Base-by-base conservation (phyloP, 2,113 vertebrate species). In the Cyprinodon tularosa region DNA sequence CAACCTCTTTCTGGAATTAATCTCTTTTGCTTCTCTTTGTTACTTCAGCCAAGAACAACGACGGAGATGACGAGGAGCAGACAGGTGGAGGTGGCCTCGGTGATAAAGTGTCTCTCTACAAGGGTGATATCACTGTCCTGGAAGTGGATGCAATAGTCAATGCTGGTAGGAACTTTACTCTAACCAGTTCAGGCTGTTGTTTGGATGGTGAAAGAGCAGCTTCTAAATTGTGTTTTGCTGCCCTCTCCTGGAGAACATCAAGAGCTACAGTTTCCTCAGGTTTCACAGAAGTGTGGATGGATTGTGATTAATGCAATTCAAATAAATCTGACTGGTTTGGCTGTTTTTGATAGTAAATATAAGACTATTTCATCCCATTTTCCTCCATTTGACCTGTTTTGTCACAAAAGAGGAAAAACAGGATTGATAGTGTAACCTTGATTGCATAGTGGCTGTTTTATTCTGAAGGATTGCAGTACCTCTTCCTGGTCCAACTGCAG, bases 71-170 rank as follows among this genome's bases (percentile, higher is more conserved):
- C 22, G 66, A 81, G 62, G 83, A 88, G 57, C 62, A 68, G 77
- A 77, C 72, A 14, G 74, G 67, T 8, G 77, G 78, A 81, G 82
- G 73, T 44, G 82, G 86, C 7, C 68, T 96, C 92, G 96, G 91
- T 38, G 96, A 97, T 83, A 98, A 98, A 90, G 96, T 99, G 29
- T 98, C 97, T 81, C 96, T 99, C 64, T 98, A 99, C 67, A 96
- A 95, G 96, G 98, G 98, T 68, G 98, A 99, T 90, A 99, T 99
- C 76, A 99, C 98, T 0, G 79, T 96, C 80, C 94, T 99, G 72
- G 98, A 99, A 90, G 91, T 98, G 77, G 98, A 99, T 73, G 97
- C 97, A 85, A 97, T 99, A 12, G 98, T 99, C 86, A 99, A 99
- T 93, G 98, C 98, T 69, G 98, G 98, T 99, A 95, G 92, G 97